Conservation (phyloP, 2,888 invertebrate species). For the Dryococelus australis region DNA sequence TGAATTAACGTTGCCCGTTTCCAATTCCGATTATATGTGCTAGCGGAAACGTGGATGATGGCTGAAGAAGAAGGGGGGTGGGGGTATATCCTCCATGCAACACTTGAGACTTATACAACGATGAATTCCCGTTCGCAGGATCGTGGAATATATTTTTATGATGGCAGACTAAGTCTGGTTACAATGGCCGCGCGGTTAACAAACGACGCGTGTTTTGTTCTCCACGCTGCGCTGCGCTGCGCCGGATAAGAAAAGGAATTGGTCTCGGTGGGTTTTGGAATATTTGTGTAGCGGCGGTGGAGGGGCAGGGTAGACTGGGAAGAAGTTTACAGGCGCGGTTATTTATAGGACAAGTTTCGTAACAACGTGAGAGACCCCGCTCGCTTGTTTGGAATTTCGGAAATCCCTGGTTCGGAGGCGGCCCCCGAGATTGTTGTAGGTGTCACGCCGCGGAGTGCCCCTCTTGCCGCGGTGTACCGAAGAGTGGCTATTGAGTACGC, state of each 20-base stretch:
- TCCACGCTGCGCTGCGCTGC: not conserved
- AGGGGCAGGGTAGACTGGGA: not conserved
- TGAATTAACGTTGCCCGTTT: not conserved
- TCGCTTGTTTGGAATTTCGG: not conserved
- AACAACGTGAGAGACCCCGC: not conserved
- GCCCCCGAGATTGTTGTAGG: not conserved
- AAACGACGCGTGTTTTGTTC: not conserved
- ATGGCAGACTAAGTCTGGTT: not conserved
- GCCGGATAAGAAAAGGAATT: conserved; percentile 1
- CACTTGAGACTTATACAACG: not conserved
- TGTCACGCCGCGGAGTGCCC: not conserved
- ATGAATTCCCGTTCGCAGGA: not conserved
- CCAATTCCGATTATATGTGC: not conserved
- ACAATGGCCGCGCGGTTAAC: not conserved
- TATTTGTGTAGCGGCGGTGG: not conserved
- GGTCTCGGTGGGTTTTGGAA: not conserved
- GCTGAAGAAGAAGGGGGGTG: too few relatives aligned
- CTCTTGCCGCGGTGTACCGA: not conserved
- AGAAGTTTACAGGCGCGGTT: not conserved
- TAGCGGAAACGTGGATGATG: not conserved
- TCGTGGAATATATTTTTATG: not conserved
- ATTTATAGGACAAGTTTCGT: not conserved
- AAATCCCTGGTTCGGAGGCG: not conserved
- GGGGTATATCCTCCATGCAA: not conserved
- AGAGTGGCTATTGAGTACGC: too few relatives aligned